phyloP scores from a whole-genome alignment of 2,113 vertebrate genomes.

The Pollachius pollachius region DNA sequence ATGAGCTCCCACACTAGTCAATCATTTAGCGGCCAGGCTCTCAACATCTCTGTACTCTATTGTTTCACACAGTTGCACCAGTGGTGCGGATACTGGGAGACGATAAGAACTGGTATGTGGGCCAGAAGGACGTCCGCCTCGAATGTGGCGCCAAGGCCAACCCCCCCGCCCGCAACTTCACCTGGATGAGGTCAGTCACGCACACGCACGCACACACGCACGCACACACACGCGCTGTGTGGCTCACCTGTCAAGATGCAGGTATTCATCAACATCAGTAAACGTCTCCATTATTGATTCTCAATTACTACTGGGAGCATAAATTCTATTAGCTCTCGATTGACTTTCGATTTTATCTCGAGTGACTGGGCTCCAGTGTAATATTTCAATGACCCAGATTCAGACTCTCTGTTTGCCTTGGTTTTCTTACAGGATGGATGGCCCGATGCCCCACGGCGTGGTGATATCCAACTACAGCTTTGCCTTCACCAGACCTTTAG shows the following conservation, averaged over 20 bases:
- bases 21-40: no score
- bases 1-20: no score
- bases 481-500: conserved; percentile 83
- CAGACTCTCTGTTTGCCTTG: no score
- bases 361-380: no score
- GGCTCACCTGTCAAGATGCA: no score
- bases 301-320: no score
- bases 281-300: no score
- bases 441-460: conserved; percentile 84
- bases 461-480: conserved; percentile 83
- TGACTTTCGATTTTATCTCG: no score
- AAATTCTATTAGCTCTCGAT: no score
- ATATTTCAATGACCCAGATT: no score
- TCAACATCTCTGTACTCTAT: conserved; percentile 4
- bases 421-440: conserved; percentile 78
- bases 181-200: conserved; percentile 84
- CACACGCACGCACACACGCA: no score
- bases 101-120: conserved; percentile 88
- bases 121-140: conserved; percentile 86
- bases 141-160: conserved; percentile 91
- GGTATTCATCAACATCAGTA: no score
- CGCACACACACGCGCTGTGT: neutral
- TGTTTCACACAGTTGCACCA: conserved; percentile 82
- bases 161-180: conserved; percentile 82
- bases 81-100: conserved; percentile 81